These are phyloP conservation scores for Argynnis bischoffii DNA, from an alignment of 2,888 invertebrate genomes.

Conservation along the genomic window DNA sequence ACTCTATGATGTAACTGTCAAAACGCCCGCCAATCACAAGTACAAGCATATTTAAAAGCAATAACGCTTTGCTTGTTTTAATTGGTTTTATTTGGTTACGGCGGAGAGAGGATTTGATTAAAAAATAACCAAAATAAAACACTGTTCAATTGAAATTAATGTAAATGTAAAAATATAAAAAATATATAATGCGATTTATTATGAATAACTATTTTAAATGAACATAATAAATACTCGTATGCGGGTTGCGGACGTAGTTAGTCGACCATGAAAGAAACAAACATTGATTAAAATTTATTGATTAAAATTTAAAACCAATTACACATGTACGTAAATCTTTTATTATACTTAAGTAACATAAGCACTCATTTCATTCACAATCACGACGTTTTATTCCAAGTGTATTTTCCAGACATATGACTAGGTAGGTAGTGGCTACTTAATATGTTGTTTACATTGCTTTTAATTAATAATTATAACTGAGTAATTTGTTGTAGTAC, in stretches of 20 bases:
- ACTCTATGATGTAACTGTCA: neutral
- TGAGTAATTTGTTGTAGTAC: too few relatives aligned
- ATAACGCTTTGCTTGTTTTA: too few relatives aligned
- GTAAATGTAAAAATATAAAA: neutral
- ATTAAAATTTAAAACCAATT: conserved; percentile 5
- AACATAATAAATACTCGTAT: neutral
- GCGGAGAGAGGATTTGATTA: too few relatives aligned
- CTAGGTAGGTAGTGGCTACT: too few relatives aligned
- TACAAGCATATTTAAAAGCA: too few relatives aligned
- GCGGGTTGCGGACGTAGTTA: neutral
- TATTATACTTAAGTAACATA: neutral
- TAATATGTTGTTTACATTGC: too few relatives aligned
- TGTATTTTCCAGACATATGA: too few relatives aligned
- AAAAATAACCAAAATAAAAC: too few relatives aligned
- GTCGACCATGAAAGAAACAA: conserved; percentile 5
- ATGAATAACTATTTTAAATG: neutral
- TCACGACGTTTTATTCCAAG: neutral
- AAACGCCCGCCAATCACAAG: neutral
- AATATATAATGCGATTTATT: neutral
- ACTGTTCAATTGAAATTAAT: too few relatives aligned
- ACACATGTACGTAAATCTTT: neutral
- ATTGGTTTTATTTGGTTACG: too few relatives aligned
- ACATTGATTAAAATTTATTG: conserved; percentile 5
- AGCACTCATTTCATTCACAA: conserved; percentile 26
- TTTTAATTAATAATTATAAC: too few relatives aligned